Evolutionary conservation across 2,113 vertebrate species (phyloP).

Genomic region (Chlorodrepanis virens): DNA sequence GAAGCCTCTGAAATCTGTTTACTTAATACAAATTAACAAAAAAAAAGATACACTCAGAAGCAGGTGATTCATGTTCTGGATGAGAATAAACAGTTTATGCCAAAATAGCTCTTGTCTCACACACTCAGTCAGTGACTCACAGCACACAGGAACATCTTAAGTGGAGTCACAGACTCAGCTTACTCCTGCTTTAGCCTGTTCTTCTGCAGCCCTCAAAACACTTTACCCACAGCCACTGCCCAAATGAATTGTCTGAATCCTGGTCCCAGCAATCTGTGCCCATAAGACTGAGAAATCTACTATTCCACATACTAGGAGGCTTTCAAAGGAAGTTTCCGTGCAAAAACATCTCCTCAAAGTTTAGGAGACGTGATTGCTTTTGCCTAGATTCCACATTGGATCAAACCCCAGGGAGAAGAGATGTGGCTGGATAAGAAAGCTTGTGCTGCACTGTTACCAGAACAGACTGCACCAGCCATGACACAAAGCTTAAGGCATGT

Average conservation of each 20-base stretch:
- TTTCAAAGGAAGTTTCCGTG: not conserved
- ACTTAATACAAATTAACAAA: not conserved
- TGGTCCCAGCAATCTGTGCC: not conserved
- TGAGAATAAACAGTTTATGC: not conserved
- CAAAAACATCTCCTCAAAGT: not conserved
- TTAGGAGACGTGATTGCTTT: not conserved
- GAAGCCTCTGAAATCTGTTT: not conserved
- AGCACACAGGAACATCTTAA: not conserved
- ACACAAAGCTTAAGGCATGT: not conserved
- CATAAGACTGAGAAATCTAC: not conserved
- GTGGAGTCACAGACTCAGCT: not conserved
- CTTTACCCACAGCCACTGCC: not conserved
- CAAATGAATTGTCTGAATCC: not conserved
- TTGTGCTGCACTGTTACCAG: not conserved
- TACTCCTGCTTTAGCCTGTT: not conserved
- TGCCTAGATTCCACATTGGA: not conserved
- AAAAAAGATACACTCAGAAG: not conserved
- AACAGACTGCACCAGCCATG: not conserved
- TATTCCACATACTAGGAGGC: not conserved
- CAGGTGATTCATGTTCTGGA: constrained; percentile 30
- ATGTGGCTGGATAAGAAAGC: not conserved
- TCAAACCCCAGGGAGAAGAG: not conserved
- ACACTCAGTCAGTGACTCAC: constrained; percentile 24
- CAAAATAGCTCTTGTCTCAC: not conserved
- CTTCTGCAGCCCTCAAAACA: not conserved